Percentiles rank a stretch among this genome's conserved stretches.
These are phyloP conservation scores for Promerops cafer DNA, from an alignment of 2,113 vertebrate genomes.

Conservation along the genomic window DNA sequence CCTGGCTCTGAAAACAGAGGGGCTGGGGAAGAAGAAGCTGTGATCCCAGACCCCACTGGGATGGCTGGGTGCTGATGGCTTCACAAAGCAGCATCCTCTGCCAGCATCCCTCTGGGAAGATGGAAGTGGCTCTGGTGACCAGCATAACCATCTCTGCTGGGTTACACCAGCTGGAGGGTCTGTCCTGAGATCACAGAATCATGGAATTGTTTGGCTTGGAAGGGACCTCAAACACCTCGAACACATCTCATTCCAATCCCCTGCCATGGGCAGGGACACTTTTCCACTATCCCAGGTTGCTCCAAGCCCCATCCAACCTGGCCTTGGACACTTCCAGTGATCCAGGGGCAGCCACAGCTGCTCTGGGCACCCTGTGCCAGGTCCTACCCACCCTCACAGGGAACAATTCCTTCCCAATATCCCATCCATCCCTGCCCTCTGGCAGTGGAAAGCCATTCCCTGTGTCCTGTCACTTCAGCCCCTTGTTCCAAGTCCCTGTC, in stretches of 20 bases:
- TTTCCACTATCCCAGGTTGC: fast-evolving
- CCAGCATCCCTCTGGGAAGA: background rate
- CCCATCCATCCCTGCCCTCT: background rate
- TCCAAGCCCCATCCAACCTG: fast-evolving
- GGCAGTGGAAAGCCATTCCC: background rate
- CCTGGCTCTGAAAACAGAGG: background rate
- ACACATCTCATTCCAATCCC: background rate
- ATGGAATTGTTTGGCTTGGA: background rate
- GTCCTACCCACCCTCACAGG: fast-evolving
- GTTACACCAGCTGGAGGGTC: background rate
- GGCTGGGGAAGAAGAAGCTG: background rate
- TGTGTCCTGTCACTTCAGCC: fast-evolving
- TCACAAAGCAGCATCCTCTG: background rate
- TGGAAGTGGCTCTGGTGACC: background rate
- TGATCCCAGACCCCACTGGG: background rate
- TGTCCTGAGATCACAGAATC: background rate
- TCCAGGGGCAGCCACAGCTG: background rate
- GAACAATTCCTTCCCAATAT: background rate
- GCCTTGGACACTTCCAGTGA: background rate
- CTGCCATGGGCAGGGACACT: background rate
- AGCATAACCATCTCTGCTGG: background rate
- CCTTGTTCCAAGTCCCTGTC: background rate
- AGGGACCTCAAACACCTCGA: fast-evolving
- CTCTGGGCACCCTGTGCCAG: background rate
- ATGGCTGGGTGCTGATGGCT: background rate